Evolutionary conservation across 2,888 invertebrate genomes (phyloP).

Genomic region (Nephrotoma flavescens): DNA sequence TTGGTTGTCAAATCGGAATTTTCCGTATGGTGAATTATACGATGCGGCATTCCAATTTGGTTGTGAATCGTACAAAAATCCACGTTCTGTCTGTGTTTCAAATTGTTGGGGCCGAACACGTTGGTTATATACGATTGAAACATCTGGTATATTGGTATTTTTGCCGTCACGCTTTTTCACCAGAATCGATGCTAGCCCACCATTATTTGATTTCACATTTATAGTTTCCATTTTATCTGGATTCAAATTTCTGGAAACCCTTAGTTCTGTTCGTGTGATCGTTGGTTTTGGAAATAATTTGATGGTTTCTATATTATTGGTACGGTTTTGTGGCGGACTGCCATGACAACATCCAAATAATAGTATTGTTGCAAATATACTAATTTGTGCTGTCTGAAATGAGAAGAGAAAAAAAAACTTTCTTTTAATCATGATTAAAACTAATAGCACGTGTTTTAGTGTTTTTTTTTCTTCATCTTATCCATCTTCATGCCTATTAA

Average conservation of each 20-base stretch:
- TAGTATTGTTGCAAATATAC: not conserved
- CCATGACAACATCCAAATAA: not conserved
- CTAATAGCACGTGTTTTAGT: not conserved
- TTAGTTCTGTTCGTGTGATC: constrained; percentile 56
- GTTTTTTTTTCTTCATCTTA: not conserved
- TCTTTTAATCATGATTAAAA: not conserved
- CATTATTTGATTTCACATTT: constrained; percentile 59
- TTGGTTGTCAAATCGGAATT: constrained; percentile 13
- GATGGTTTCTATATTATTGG: not conserved
- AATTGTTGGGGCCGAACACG: not conserved
- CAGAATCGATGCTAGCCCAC: constrained; percentile 60
- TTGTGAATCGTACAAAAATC: not conserved
- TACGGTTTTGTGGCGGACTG: not conserved
- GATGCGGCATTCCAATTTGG: not conserved
- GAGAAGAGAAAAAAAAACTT: not conserved
- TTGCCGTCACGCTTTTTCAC: constrained; percentile 54
- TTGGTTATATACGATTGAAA: not conserved
- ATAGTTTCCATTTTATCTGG: constrained; percentile 64
- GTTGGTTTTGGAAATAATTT: constrained; percentile 29
- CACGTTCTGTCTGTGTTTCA: not conserved
- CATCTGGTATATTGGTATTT: constrained; percentile 21
- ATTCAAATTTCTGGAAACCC: constrained; percentile 61
- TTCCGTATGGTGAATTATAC: constrained; percentile 17
- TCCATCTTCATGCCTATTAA: not conserved
- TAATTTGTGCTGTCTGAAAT: constrained; percentile 1